Base-by-base conservation (phyloP, 2,888 invertebrate species). In the Microctonus aethiopoides region DNA sequence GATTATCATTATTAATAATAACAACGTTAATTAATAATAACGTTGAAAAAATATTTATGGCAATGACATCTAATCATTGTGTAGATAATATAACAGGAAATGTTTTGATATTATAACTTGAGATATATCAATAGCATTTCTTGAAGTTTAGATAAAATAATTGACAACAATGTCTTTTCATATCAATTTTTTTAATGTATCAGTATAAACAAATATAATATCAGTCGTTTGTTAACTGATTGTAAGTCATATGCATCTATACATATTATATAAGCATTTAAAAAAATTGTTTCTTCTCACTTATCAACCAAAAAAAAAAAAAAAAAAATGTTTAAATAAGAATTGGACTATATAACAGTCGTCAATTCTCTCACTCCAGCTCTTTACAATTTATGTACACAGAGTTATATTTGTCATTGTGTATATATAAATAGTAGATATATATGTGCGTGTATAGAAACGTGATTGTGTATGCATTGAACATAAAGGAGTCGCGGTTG, bases 401-500 rank as follows among this genome's bases (percentile, higher is more conserved):
- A 29, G 4, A 5, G 3, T 5, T 29, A 5, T 7, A 7, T 5
- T 29, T 7, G 3, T 29, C 29, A 7, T 7, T 5, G 29, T 29
- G 4, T 29, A 5, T 29, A 29, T 7, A 29, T 51, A 22, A 32
- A 46, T 64, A 39, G 61, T 46, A 39, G 34, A 22, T 46, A 46
- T 64, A 39, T 62, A 41, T 60, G 26, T 68, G 36, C 59, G 34
- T 41, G 32, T 24, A 57, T 46, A 20, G 52, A 13, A n/a, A 13
- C 3, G 39, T 39, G 39, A 2, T 1, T 39, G n/a, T 13, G 39
- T n/a, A 13, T n/a, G n/a, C 36, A 65, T 59, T 57, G 32, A 65
- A n/a, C 13, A 69, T 60, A 59, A 69, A 69, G 69, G 39, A 69
- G 52, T 63, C 13, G 54, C 6, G 59, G 26, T 46, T 10, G n/a